Evolutionary conservation across 2,797 vertebrate genomes (phyloP).

Genomic region (Alosa sapidissima): DNA sequence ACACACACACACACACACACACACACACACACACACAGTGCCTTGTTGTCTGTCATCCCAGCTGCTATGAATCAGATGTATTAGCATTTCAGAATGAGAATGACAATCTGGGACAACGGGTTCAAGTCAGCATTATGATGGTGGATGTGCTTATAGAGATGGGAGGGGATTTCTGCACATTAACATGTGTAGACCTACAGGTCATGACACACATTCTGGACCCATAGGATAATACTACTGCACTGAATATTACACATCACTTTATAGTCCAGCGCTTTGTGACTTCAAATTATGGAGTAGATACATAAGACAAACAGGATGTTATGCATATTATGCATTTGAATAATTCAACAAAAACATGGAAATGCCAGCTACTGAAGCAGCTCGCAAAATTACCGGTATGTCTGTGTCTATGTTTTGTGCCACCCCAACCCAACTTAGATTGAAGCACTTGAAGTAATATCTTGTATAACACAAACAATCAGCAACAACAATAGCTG

Average conservation of each 20-base stretch:
- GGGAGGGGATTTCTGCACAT: neutral
- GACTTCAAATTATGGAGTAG: neutral
- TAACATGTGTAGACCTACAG: neutral
- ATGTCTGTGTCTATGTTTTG: neutral
- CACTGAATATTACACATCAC: neutral
- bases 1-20: neutral
- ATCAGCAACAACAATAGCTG: neutral
- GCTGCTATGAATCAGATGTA: neutral
- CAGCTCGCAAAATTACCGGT: neutral
- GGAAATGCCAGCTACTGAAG: neutral
- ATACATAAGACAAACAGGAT: too few relatives aligned
- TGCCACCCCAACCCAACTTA: neutral
- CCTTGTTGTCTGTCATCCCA: neutral
- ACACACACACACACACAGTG: neutral
- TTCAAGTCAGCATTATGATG: neutral
- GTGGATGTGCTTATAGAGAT: neutral
- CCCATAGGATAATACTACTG: neutral
- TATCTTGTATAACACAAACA: neutral
- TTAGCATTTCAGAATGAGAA: slow-evolving; percentile 5
- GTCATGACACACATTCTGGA: neutral
- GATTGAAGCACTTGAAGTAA: neutral
- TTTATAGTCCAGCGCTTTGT: neutral
- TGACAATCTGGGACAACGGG: neutral
- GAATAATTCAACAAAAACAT: neutral
- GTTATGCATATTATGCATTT: neutral